A percentile compares a stretch with the other conserved stretches of the same genome.
These are phyloP conservation scores for Plutomurus gul DNA, from an alignment of 1,140 invertebrate genomes.

Conservation along the genomic window DNA sequence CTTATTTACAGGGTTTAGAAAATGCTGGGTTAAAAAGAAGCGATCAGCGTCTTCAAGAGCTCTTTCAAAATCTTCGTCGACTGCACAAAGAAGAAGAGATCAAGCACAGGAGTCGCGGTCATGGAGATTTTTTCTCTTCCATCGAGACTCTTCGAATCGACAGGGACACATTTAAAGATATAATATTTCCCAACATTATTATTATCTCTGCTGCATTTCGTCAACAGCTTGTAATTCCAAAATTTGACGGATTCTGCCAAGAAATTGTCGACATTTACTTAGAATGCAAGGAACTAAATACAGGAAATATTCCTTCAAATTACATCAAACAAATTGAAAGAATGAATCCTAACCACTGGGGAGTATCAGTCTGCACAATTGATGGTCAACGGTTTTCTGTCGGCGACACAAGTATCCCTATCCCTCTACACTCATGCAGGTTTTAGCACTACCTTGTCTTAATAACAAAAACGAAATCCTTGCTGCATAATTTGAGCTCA, in stretches of 20 bases:
- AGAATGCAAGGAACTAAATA: constrained; percentile 81
- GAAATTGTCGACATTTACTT: constrained; percentile 92
- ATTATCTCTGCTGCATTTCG: constrained; percentile 88
- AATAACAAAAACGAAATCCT: not conserved
- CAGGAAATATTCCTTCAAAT: constrained; percentile 86
- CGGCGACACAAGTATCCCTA: constrained; percentile 87
- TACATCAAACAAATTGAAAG: constrained; percentile 87
- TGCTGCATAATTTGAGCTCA: not conserved
- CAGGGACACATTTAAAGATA: constrained; percentile 80
- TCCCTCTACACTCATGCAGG: constrained; percentile 90
- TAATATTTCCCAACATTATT: constrained; percentile 82
- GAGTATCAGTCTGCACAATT: constrained; percentile 86
- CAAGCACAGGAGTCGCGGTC: constrained; percentile 56
- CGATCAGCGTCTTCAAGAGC: constrained; percentile 82
- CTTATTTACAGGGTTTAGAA: constrained; percentile 75
- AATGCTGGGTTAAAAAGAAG: constrained; percentile 81
- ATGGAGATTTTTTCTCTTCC: constrained; percentile 58
- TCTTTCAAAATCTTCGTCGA: constrained; percentile 78
- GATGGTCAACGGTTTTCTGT: constrained; percentile 93
- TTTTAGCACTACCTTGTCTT: constrained; percentile 42
- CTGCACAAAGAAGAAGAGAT: constrained; percentile 66
- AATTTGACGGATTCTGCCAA: constrained; percentile 86
- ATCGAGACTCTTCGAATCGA: constrained; percentile 83
- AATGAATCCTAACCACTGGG: constrained; percentile 77
- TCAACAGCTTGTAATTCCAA: constrained; percentile 92